A percentile compares a stretch with the other conserved stretches of the same genome.
Evolutionary conservation across 2,888 invertebrate species (phyloP).

Genomic region (Sepioteuthis lessoniana): DNA sequence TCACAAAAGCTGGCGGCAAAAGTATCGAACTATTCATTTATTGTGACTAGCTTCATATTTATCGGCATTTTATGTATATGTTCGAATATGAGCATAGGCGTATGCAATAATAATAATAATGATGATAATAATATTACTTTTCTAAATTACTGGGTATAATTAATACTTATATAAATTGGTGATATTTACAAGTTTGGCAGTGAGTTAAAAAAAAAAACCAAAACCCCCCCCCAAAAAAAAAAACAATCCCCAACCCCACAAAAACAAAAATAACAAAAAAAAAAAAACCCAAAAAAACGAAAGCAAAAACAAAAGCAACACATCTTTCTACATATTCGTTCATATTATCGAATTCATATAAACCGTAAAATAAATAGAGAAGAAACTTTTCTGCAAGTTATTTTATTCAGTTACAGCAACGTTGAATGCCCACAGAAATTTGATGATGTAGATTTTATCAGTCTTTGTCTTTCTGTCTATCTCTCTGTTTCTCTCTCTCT

Average conservation of each 20-base stretch:
- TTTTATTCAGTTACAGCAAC: too few relatives aligned
- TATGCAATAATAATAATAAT: neutral
- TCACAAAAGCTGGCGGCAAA: neutral
- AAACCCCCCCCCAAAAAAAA: too few relatives aligned
- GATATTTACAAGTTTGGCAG: neutral
- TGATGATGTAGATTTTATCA: neutral
- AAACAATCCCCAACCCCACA: neutral
- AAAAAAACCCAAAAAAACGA: too few relatives aligned
- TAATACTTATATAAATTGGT: neutral
- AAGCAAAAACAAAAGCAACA: too few relatives aligned
- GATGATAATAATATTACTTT: too few relatives aligned
- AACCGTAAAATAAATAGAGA: too few relatives aligned
- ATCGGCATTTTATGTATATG: neutral
- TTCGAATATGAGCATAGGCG: neutral
- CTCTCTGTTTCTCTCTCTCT: too few relatives aligned
- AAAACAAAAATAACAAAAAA: too few relatives aligned
- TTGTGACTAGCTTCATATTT: neutral
- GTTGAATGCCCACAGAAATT: too few relatives aligned
- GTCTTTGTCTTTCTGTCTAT: neutral
- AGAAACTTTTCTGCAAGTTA: too few relatives aligned
- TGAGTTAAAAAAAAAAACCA: neutral
- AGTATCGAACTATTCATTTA: neutral
- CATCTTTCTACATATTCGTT: neutral
- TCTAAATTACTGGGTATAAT: neutral
- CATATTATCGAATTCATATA: too few relatives aligned